Conservation (phyloP, 2,113 vertebrate species). For the Albula glossodonta region DNA sequence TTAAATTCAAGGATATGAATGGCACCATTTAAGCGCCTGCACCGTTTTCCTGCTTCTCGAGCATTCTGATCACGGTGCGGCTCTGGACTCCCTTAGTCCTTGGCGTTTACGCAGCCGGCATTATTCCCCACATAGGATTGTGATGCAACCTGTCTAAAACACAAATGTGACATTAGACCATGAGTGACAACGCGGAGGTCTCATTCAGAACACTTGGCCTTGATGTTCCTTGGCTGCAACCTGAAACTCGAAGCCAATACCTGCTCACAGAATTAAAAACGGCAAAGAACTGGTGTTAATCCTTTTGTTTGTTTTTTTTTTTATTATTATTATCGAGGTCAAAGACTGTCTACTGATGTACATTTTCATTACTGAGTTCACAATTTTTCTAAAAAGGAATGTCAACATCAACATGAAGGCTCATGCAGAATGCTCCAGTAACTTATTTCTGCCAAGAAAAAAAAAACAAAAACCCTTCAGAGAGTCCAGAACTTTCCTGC, state of each 20-base stretch:
- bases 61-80: neutral
- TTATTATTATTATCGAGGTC: conserved; percentile 79
- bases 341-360: conserved; percentile 89
- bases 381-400: conserved; percentile 86
- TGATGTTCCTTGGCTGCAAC: neutral
- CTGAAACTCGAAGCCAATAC: no score
- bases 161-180: no score
- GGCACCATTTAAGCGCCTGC: neutral
- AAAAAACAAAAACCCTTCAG: conserved; percentile 46
- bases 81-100: no score
- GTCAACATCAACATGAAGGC: conserved; percentile 85
- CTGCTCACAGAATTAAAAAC: no score
- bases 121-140: no score
- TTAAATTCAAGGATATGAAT: neutral
- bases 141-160: no score
- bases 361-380: conserved; percentile 81
- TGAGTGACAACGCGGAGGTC: no score
- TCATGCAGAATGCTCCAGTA: conserved; percentile 68
- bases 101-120: no score
- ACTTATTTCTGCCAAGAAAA: conserved; percentile 49
- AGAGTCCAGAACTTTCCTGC: conserved; percentile 10
- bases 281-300: neutral
- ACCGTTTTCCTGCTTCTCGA: neutral
- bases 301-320: no score
- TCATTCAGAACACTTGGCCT: neutral